Evolutionary conservation across 2,113 vertebrate genomes (phyloP).

Genomic region (Seriola rivoliana): DNA sequence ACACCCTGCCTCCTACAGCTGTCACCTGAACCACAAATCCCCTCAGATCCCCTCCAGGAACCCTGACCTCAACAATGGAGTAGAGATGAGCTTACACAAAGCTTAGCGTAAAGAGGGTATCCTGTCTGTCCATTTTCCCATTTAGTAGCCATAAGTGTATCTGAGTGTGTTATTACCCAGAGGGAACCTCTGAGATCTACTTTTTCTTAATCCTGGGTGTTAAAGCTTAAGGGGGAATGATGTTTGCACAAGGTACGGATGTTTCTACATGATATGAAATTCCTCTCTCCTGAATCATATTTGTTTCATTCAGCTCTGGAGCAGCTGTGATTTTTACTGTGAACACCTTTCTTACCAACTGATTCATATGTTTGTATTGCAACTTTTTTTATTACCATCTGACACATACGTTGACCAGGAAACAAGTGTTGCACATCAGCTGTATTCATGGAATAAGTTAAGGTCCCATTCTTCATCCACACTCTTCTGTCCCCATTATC

Average conservation of each 20-base stretch:
- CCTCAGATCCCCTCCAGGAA: constrained; percentile 45
- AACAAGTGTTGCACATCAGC: background rate
- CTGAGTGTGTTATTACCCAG: background rate
- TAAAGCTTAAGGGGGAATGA: background rate
- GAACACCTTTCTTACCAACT: background rate
- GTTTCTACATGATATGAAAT: background rate
- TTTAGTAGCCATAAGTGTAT: constrained; percentile 20
- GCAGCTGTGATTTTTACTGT: background rate
- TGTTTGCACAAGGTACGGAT: background rate
- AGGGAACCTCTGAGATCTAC: background rate
- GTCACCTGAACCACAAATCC: constrained; percentile 57
- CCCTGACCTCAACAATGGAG: constrained; percentile 35
- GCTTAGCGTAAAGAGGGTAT: constrained; percentile 11
- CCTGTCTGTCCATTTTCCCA: background rate
- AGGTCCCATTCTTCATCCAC: background rate
- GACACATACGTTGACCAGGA: background rate
- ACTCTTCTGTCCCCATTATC: constrained; percentile 24
- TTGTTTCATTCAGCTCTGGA: background rate
- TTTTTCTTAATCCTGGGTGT: constrained; percentile 7
- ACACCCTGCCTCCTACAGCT: constrained; percentile 48
- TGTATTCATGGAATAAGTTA: background rate
- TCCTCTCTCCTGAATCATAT: background rate
- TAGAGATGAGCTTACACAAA: constrained; percentile 47
- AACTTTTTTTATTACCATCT: background rate
- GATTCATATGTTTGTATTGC: background rate